A percentile compares a stretch with the other conserved stretches of the same genome.
Evolutionary conservation across 2,113 vertebrate species (phyloP).

Genomic region (Panthera leo): DNA sequence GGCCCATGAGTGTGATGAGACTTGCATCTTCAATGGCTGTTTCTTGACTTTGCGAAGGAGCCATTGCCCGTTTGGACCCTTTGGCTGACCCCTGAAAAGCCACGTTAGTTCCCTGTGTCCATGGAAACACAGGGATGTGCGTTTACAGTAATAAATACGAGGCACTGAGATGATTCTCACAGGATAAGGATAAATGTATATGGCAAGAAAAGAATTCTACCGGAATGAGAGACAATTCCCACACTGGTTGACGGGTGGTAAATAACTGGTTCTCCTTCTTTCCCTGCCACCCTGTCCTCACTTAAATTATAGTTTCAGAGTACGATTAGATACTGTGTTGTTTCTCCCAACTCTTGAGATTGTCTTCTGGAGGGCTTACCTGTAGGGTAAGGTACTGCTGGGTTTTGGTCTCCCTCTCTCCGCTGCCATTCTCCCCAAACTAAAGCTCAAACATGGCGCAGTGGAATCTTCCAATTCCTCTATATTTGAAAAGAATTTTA

Average conservation of each 20-base stretch:
- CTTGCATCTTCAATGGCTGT: conserved; percentile 77
- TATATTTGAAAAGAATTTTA: conserved; percentile 48
- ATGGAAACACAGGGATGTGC: conserved; percentile 51
- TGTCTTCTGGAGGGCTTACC: conserved; percentile 37
- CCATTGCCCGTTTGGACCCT: conserved; percentile 66
- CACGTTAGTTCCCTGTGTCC: conserved; percentile 62
- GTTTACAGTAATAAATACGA: conserved; percentile 57
- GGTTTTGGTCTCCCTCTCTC: background rate
- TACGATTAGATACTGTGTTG: conserved; percentile 60
- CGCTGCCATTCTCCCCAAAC: conserved; percentile 13
- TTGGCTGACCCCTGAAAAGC: conserved; percentile 70
- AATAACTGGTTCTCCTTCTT: background rate
- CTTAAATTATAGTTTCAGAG: background rate
- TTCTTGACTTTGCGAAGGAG: conserved; percentile 77
- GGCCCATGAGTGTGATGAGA: conserved; percentile 69
- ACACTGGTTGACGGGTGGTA: conserved; percentile 11
- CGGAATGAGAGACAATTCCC: conserved; percentile 74
- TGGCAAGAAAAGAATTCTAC: conserved; percentile 57
- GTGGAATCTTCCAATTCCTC: background rate
- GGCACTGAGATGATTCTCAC: conserved; percentile 56
- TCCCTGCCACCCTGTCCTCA: background rate
- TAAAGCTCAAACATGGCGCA: background rate
- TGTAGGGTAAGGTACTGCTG: background rate
- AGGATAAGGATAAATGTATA: conserved; percentile 7
- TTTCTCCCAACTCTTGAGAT: conserved; percentile 60